Evolutionary conservation across 2,888 invertebrate species (phyloP), one percentile per base, ranked within the genome.

Genomic region (Drosophila tanythrix): DNA sequence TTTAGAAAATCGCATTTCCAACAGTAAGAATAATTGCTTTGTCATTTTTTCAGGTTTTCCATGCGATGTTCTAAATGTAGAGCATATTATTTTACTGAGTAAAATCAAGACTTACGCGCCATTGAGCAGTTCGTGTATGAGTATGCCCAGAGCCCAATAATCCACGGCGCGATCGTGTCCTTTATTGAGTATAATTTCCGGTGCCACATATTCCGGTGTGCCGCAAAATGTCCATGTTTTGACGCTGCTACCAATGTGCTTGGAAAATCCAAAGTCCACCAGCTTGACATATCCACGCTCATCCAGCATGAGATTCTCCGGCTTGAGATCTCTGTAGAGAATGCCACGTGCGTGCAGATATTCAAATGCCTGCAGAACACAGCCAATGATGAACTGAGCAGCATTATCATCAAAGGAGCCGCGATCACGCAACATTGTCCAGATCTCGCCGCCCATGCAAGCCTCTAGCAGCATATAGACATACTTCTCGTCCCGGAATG

Each of bases 211-310:
- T 91, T 98, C 98, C 0, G 98, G 98, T 0, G 98, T 99, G n/a
- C 99, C 99, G 78, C 98, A 98, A 93, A 99, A 99, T 1, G 98
- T 98, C 96, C 97, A 98, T 0, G 98, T 98, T 93, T 98, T 98
- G 70, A 95, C 94, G 63, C 97, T 96, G 2, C 95, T 94, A 0
- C 96, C 95, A 69, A 99, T 95, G 85, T 96, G 95, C 93, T 98
- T 98, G 25, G 98, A 97, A 92, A 98, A 99, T 18, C 99, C 98
- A 93, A 99, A 99, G 92, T 99, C 98, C 40, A 97, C 98, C 94
- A 99, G 94, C 94, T 98, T 99, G 18, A 98, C 95, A 91, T 98
- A 98, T 73, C 99, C 99, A 52, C 95, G 94, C 67, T 94, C 94
- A 81, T 98, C 97, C 18, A 99, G 94, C 94, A 99, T 95, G 59